These are phyloP conservation scores for Caerostris darwini DNA, from an alignment of 1,140 invertebrate genomes.

Conservation along the genomic window DNA sequence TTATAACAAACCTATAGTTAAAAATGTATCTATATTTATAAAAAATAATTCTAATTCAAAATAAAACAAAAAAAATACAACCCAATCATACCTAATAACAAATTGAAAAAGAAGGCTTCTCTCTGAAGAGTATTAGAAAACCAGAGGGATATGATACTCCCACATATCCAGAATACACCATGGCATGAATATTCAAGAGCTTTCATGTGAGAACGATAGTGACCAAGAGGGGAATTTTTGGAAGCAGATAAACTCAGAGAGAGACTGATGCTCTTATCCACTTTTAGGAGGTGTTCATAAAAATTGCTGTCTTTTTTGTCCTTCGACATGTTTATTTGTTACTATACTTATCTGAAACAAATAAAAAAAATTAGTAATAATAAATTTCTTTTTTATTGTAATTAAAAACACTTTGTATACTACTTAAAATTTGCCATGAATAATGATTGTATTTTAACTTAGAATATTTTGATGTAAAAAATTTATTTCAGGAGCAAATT, in stretches of 20 bases:
- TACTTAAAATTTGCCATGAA: too few species aligned
- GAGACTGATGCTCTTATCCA: conserved; percentile 62
- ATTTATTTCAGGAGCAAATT: too few species aligned
- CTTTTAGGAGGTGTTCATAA: neutral
- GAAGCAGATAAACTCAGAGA: conserved; percentile 67
- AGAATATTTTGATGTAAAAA: too few species aligned
- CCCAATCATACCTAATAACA: conserved; percentile 87
- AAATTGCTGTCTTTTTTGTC: conserved; percentile 48
- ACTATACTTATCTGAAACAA: neutral
- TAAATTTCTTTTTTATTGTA: too few species aligned
- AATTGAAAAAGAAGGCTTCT: conserved; percentile 91
- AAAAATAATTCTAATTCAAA: too few species aligned
- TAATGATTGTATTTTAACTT: too few species aligned
- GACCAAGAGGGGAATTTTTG: conserved; percentile 56
- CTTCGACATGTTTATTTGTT: conserved; percentile 61
- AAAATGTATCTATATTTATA: too few species aligned
- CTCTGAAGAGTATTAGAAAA: conserved; percentile 85
- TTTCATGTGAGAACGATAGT: conserved; percentile 81
- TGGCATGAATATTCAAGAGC: conserved; percentile 91
- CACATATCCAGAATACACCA: conserved; percentile 91
- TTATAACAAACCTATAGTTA: too few species aligned
- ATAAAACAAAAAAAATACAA: neutral
- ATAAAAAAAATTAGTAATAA: neutral
- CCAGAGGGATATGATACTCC: conserved; percentile 89
- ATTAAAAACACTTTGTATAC: too few species aligned